Percentiles rank a stretch among this genome's conserved stretches.
These are phyloP conservation scores for Leptopilina myrica DNA, from an alignment of 2,888 invertebrate species.

Conservation along the genomic window DNA sequence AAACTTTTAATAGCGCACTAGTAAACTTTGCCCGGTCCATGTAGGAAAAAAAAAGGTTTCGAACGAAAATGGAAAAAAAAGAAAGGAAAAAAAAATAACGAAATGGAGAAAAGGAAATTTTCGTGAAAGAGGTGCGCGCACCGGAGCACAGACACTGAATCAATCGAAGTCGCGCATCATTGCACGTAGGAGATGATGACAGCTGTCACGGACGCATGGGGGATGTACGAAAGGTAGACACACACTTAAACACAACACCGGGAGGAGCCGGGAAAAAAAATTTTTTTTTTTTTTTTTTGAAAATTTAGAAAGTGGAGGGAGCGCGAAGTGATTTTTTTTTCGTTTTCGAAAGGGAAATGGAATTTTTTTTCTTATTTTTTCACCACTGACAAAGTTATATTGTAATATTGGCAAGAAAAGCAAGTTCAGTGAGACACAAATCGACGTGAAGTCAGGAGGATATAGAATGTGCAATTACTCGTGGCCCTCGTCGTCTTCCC, in stretches of 20 bases:
- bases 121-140: slow-evolving; percentile 21
- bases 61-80: neutral
- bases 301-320: neutral
- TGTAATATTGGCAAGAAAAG: neutral
- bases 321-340: neutral
- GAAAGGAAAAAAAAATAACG: neutral
- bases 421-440: slow-evolving; percentile 17
- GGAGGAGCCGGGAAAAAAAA: slow-evolving; percentile 11
- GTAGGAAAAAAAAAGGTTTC: too few relatives aligned
- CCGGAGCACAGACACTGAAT: slow-evolving; percentile 36
- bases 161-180: slow-evolving; percentile 29
- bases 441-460: slow-evolving; percentile 15
- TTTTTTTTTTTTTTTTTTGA: slow-evolving; percentile 27
- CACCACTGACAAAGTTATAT: neutral
- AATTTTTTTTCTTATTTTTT: neutral
- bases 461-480: slow-evolving; percentile 15
- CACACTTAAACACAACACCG: neutral
- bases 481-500: slow-evolving; percentile 36
- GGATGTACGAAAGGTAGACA: neutral
- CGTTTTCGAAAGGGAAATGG: neutral
- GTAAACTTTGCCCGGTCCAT: neutral
- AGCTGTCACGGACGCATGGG: slow-evolving; percentile 35
- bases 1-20: too few relatives aligned
- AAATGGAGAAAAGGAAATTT: neutral
- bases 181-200: slow-evolving; percentile 20